Evolutionary conservation across 2,797 vertebrate species (phyloP), one percentile per base, ranked within the genome.

Genomic region (Heterohyrax brucei): DNA sequence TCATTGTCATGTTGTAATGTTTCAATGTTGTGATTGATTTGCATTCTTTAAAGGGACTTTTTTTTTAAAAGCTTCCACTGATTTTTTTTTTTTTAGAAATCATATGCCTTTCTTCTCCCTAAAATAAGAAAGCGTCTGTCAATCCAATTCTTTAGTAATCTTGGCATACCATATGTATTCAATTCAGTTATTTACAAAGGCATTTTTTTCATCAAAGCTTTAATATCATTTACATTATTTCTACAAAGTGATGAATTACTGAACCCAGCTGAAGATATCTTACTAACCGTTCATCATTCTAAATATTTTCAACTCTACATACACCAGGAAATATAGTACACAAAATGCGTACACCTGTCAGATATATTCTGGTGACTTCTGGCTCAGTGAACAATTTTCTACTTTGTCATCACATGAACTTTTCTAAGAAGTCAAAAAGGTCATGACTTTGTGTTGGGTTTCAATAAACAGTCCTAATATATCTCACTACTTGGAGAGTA

Each of bases 401-500:
- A 73, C 24, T 79, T 33, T 87, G 18, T 92, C 77, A 89, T 26
- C 64, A 76, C 21, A 30, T 87, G 82, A 79, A 94, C 48, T 88
- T 95, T 95, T 81, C 75, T 68, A 76, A 64, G 5, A 75, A 68
- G 33, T n/a, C 21, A 59, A 39, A 75, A 95, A 62, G 39, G 18
- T 73, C 62, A 70, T 66, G n/a, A 10, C 12, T 14, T 24, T 96
- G 66, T 96, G 73, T 28, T 87, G 3, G 84, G 76, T 87, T 95
- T 96, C 78, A 86, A 19, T 83, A 89, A 96, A 96, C 30, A 87
- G 39, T 68, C 22, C 24, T 90, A 92, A 93, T 86, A 64, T 19
- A 95, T 87, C 81, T 96, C 92, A 46, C 53, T 92, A 73, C 79
- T 76, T 96, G 39, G 70, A 89, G 82, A 95, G 88, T 93, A 96